These are phyloP conservation scores for Nowickia ferox DNA, from an alignment of 2,888 invertebrate species.

Conservation along the genomic window DNA sequence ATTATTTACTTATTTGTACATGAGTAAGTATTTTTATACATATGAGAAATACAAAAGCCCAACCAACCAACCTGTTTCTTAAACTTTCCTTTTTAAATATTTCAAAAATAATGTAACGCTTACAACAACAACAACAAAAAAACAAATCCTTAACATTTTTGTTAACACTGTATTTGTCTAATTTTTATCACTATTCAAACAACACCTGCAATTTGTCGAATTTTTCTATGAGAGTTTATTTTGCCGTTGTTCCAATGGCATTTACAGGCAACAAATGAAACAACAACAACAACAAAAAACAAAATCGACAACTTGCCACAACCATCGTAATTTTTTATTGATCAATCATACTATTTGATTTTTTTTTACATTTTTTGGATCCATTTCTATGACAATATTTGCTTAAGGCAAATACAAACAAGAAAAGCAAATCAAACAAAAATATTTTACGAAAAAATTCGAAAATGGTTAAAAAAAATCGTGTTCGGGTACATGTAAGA, in stretches of 20 bases:
- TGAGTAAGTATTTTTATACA: too few relatives aligned
- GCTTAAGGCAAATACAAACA: conserved; percentile 53
- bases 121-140: not conserved
- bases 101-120: not conserved
- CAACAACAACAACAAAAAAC: not conserved
- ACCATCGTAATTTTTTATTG: conserved; percentile 50
- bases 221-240: conserved; percentile 22
- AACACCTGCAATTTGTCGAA: conserved; percentile 69
- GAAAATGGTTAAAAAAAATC: conserved; percentile 50
- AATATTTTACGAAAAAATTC: conserved; percentile 46
- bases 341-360: conserved; percentile 68
- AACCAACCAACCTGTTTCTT: not conserved
- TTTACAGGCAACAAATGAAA: conserved; percentile 26
- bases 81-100: conserved; percentile 14
- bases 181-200: conserved; percentile 70
- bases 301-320: not conserved
- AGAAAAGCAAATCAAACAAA: conserved; percentile 9
- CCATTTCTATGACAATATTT: conserved; percentile 47
- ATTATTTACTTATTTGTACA: too few relatives aligned
- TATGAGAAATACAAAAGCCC: too few relatives aligned
- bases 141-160: conserved; percentile 52
- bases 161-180: conserved; percentile 69
- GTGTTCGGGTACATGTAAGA: conserved; percentile 54
- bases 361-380: conserved; percentile 1
- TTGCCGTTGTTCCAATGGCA: conserved; percentile 44